Percentiles rank a stretch among this genome's conserved stretches.
These are phyloP conservation scores for Pachymerium ferrugineum DNA, from an alignment of 2,888 invertebrate genomes.

Conservation along the genomic window DNA sequence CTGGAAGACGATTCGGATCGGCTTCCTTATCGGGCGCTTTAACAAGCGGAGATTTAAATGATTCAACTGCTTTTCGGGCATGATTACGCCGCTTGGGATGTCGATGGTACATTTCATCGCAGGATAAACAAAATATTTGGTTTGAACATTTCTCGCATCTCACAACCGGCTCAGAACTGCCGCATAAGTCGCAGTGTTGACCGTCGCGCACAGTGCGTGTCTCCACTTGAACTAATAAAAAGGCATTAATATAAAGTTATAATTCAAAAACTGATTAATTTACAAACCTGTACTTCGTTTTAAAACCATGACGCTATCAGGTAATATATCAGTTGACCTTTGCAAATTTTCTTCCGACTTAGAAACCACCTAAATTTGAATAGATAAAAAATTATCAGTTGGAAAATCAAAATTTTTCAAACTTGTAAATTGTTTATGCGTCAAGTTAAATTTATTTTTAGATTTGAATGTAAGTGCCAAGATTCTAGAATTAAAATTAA, in stretches of 20 bases:
- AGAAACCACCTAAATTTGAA: not conserved
- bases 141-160: constrained; percentile 75
- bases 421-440: not conserved
- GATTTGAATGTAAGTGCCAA: not conserved
- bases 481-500: not conserved
- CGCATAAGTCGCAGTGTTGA: constrained; percentile 76
- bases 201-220: constrained; percentile 48
- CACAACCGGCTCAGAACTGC: constrained; percentile 71
- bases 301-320: not conserved
- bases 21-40: constrained; percentile 39
- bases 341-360: not conserved
- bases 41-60: constrained; percentile 25
- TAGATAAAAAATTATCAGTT: not conserved
- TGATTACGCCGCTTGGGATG: constrained; percentile 82
- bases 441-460: not conserved
- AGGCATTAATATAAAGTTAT: not conserved
- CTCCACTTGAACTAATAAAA: not conserved
- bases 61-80: constrained; percentile 58
- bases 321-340: not conserved
- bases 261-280: not conserved
- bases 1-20: constrained; percentile 30
- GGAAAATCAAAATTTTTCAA: not conserved
- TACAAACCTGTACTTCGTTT: not conserved
- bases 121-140: constrained; percentile 80
- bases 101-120: constrained; percentile 90